A percentile compares a stretch with the other conserved stretches of the same genome.
phyloP scores from a whole-genome alignment of 2,888 invertebrate species.

The Baccha elongata region DNA sequence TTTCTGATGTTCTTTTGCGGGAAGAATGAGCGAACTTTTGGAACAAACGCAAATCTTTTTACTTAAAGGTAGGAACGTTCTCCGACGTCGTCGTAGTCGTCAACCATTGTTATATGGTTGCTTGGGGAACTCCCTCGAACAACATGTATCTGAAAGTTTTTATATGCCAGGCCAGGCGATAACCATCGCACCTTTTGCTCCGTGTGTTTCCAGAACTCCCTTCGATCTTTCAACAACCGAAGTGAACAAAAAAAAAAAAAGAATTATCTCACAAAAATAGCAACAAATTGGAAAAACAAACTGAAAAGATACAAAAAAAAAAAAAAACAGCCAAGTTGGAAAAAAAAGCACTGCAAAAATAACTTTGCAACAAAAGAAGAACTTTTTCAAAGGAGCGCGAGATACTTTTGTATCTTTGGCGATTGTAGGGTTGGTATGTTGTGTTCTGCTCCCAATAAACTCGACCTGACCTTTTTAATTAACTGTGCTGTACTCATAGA shows the following conservation, averaged over 20 bases:
- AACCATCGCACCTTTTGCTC: slow-evolving; percentile 64
- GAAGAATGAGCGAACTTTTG: slow-evolving; percentile 5
- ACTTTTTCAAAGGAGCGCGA: slow-evolving; percentile 20
- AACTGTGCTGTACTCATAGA: slow-evolving; percentile 49
- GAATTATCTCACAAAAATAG: slow-evolving; percentile 47
- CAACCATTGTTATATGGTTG: background rate
- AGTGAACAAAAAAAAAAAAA: background rate
- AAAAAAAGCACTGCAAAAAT: slow-evolving; percentile 11
- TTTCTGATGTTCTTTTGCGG: slow-evolving; percentile 1
- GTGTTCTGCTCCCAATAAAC: slow-evolving; percentile 64
- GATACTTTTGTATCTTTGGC: slow-evolving; percentile 44
- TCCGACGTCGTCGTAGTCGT: background rate
- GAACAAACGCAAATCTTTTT: slow-evolving; percentile 27
- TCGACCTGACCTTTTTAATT: slow-evolving; percentile 73
- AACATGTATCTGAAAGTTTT: slow-evolving; percentile 54
- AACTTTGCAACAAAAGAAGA: slow-evolving; percentile 43
- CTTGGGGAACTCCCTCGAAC: slow-evolving; percentile 38
- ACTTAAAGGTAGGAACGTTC: background rate
- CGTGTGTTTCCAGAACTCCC: slow-evolving; percentile 31
- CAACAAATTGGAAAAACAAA: slow-evolving; percentile 65
- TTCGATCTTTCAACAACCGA: slow-evolving; percentile 6
- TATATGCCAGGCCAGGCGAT: slow-evolving; percentile 53
- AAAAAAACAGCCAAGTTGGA: background rate
- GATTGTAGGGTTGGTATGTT: slow-evolving; percentile 23
- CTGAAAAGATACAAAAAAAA: slow-evolving; percentile 9